A percentile compares a stretch with the other conserved stretches of the same genome.
Evolutionary conservation across 2,797 vertebrate species (phyloP).

Genomic region (Manis javanica): DNA sequence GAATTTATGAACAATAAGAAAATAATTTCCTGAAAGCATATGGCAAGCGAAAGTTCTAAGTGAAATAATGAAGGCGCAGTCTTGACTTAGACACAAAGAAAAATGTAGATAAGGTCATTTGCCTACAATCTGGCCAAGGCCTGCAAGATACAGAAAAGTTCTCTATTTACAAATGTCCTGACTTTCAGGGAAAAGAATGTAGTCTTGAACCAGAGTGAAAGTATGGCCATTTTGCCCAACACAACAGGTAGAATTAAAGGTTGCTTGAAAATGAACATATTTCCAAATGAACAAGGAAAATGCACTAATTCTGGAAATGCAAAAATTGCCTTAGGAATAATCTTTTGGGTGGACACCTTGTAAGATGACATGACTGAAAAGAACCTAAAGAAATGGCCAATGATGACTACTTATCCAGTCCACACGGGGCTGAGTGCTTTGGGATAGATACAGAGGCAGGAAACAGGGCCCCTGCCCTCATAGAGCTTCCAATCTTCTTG

Average conservation of each 20-base stretch:
- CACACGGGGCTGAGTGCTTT: not conserved
- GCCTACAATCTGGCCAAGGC: not conserved
- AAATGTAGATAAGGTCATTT: not conserved
- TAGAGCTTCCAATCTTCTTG: not conserved
- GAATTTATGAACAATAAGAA: constrained; percentile 90
- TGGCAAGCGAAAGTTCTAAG: constrained; percentile 73
- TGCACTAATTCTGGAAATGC: not conserved
- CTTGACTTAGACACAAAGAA: constrained; percentile 45
- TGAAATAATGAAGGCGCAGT: constrained; percentile 67
- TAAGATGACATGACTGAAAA: not conserved
- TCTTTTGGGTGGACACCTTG: not conserved
- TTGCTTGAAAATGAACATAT: not conserved
- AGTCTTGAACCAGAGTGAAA: not conserved
- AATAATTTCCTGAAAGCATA: constrained; percentile 85
- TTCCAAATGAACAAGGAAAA: constrained; percentile 14
- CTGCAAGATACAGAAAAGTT: not conserved
- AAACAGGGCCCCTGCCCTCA: not conserved
- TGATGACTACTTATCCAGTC: not conserved
- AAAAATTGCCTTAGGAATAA: not conserved
- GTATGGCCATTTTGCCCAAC: not conserved
- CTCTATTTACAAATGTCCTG: not conserved
- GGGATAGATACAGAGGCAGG: not conserved
- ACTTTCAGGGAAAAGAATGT: not conserved
- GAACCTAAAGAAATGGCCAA: not conserved
- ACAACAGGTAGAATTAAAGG: not conserved